Conservation (phyloP, 2,113 vertebrate genomes). For the Microcebus griseorufus region DNA sequence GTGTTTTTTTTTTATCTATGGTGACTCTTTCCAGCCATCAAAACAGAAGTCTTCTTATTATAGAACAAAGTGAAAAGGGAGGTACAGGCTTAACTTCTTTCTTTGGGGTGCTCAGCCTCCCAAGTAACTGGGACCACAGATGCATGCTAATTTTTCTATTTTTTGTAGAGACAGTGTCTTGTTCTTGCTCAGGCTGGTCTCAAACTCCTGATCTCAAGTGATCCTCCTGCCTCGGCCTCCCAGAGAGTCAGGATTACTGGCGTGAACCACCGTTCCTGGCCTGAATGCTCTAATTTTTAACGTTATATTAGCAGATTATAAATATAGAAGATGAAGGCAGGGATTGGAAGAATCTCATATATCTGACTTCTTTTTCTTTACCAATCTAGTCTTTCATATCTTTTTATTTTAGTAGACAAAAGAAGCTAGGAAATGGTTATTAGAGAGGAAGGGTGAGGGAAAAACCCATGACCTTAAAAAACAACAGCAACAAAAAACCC, state of each 20-base stretch:
- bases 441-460: slow-evolving; percentile 37
- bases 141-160: too few relatives aligned
- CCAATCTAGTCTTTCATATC: slow-evolving; percentile 49
- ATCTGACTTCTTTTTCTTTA: slow-evolving; percentile 58
- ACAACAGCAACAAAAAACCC: neutral
- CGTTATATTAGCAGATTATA: slow-evolving; percentile 24
- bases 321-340: neutral
- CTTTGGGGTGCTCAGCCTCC: neutral
- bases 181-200: too few relatives aligned
- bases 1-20: neutral
- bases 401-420: slow-evolving; percentile 66
- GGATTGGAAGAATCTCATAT: slow-evolving; percentile 32
- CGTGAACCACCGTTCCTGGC: too few relatives aligned
- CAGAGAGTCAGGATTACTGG: too few relatives aligned
- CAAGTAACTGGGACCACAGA: too few relatives aligned
- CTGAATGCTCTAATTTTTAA: slow-evolving; percentile 40
- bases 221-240: too few relatives aligned
- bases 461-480: slow-evolving; percentile 43
- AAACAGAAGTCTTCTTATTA: neutral
- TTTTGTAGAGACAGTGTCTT: too few relatives aligned
- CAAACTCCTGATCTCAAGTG: too few relatives aligned
- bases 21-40: neutral
- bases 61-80: neutral
- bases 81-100: neutral
- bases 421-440: slow-evolving; percentile 59